A percentile compares a stretch with the other conserved stretches of the same genome.
phyloP scores from a whole-genome alignment of 1,140 invertebrate species.

The Drosophila persimilis region DNA sequence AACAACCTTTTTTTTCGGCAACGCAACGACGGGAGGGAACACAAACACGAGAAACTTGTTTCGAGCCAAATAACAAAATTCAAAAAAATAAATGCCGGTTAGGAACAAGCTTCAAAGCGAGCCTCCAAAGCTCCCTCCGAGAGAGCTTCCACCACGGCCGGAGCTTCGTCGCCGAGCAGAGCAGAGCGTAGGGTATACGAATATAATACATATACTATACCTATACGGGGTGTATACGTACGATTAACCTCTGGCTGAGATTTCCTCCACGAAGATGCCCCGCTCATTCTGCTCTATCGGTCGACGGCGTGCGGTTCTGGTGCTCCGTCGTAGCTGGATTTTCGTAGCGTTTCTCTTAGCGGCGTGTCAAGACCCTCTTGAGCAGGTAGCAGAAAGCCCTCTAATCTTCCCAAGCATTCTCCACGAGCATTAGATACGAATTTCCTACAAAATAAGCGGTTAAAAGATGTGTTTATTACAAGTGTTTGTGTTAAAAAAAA shows the following conservation, averaged over 20 bases:
- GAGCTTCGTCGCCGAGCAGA: too few species aligned
- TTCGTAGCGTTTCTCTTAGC: constrained; percentile 9
- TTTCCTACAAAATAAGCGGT: constrained; percentile 30
- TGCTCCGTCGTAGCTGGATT: constrained; percentile 22
- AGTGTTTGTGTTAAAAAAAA: constrained; percentile 1
- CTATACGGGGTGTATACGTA: too few species aligned
- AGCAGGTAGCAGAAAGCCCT: constrained; percentile 43
- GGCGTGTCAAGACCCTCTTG: constrained; percentile 41
- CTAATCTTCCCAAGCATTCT: constrained; percentile 36
- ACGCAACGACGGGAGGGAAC: constrained; percentile 29
- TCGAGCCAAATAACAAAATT: constrained; percentile 56
- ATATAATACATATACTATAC: too few species aligned
- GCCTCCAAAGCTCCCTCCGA: constrained; percentile 41
- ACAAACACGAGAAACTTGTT: constrained; percentile 63
- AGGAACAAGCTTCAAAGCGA: constrained; percentile 52
- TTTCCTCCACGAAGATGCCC: constrained; percentile 70
- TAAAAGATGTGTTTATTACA: constrained; percentile 38
- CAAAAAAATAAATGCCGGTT: constrained; percentile 62
- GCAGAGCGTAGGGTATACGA: neutral
- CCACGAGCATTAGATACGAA: constrained; percentile 43
- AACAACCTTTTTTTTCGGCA: constrained; percentile 52
- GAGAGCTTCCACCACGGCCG: too few species aligned
- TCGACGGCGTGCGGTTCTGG: constrained; percentile 61
- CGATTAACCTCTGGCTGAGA: constrained; percentile 45
- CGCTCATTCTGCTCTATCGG: constrained; percentile 61